A percentile compares a stretch with the other conserved stretches of the same genome.
These are phyloP conservation scores for Piaya cayana DNA, from an alignment of 2,113 vertebrate genomes.

Conservation along the genomic window DNA sequence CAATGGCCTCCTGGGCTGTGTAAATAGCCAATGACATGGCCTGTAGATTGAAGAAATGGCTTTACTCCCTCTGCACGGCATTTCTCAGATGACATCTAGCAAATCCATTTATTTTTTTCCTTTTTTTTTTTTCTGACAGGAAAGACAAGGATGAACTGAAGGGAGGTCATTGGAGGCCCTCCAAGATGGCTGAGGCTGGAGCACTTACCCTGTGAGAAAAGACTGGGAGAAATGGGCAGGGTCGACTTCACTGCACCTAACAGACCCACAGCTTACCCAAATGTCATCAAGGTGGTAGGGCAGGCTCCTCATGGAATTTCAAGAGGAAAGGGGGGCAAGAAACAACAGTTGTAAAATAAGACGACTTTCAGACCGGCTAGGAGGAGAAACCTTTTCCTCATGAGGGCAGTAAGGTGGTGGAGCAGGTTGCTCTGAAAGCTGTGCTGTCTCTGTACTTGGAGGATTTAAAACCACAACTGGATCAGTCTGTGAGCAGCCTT, in stretches of 20 bases:
- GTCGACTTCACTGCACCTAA: neutral
- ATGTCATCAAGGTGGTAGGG: neutral
- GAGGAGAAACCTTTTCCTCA: neutral
- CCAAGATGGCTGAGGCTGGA: neutral
- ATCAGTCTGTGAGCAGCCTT: neutral
- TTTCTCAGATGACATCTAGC: neutral
- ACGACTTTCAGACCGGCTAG: neutral
- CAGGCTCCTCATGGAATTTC: neutral
- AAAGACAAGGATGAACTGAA: neutral
- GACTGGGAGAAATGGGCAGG: neutral
- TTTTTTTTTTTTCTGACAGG: neutral
- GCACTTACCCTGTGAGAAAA: neutral
- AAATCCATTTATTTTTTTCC: neutral
- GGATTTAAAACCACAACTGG: neutral
- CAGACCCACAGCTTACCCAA: neutral
- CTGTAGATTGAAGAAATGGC: rapidly evolving
- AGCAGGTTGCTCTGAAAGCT: neutral
- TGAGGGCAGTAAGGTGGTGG: neutral
- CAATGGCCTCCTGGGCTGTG: neutral
- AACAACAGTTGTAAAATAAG: neutral
- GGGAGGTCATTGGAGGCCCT: neutral
- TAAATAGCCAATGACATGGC: neutral
- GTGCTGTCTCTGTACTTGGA: neutral
- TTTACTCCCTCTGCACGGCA: rapidly evolving
- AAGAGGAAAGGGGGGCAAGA: neutral